phyloP scores from a whole-genome alignment of 1,140 invertebrate genomes.

The Epicauta chinensis region DNA sequence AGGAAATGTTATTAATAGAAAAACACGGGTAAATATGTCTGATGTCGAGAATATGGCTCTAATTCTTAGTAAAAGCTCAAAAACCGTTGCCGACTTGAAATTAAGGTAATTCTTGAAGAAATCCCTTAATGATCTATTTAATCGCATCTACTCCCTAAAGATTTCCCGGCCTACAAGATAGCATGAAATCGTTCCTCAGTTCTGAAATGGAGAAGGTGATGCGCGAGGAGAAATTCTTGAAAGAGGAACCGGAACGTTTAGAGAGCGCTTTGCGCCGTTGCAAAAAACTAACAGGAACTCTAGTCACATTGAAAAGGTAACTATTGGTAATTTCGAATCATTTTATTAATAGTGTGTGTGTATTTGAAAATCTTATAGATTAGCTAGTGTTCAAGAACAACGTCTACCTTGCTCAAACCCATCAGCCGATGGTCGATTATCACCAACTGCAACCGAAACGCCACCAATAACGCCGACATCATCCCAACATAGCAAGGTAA shows the following conservation, averaged over 20 bases:
- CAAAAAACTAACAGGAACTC: constrained; percentile 92
- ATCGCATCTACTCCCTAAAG: constrained; percentile 33
- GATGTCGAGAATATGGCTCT: constrained; percentile 96
- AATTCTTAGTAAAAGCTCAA: constrained; percentile 61
- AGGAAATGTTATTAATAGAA: constrained; percentile 89
- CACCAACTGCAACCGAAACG: constrained; percentile 54
- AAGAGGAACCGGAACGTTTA: constrained; percentile 88
- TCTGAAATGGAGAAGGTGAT: constrained; percentile 93
- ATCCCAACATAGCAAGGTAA: constrained; percentile 60
- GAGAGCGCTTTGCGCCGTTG: constrained; percentile 86
- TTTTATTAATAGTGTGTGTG: background rate
- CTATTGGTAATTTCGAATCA: background rate
- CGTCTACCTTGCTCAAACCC: constrained; percentile 62
- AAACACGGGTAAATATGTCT: constrained; percentile 91
- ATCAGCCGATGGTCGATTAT: constrained; percentile 57
- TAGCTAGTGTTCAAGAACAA: constrained; percentile 93
- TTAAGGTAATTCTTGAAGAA: constrained; percentile 44
- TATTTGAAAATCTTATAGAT: constrained; percentile 49
- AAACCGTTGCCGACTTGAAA: constrained; percentile 93
- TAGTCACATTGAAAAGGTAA: constrained; percentile 94
- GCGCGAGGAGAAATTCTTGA: constrained; percentile 91
- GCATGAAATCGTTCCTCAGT: constrained; percentile 78
- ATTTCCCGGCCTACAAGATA: constrained; percentile 84
- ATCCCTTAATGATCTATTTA: background rate
- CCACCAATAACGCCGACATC: constrained; percentile 59